phyloP scores from a whole-genome alignment of 2,113 vertebrate genomes.

The Gopherus evgoodei region DNA sequence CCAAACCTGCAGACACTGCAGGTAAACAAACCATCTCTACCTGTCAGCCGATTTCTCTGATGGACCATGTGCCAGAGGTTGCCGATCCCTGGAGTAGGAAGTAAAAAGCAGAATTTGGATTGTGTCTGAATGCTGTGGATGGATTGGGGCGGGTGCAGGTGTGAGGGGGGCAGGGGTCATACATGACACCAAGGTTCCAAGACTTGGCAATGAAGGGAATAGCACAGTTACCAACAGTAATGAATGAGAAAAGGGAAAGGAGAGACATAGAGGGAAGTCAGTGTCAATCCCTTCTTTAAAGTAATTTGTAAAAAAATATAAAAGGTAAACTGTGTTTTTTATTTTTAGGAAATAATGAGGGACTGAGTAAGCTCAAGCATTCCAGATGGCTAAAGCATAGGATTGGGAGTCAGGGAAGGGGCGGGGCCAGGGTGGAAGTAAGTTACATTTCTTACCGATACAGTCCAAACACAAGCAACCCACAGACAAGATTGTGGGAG shows the following conservation, averaged over 20 bases:
- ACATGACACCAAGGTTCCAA: not conserved
- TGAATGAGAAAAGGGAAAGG: not conserved
- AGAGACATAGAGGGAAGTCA: not conserved
- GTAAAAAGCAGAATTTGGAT: not conserved
- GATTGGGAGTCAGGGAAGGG: not conserved
- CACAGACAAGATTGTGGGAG: rapidly evolving
- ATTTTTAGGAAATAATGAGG: not conserved
- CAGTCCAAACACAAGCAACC: too few relatives aligned
- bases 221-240: not conserved
- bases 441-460: too few relatives aligned
- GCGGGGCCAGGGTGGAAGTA: too few relatives aligned
- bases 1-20: too few relatives aligned
- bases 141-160: not conserved
- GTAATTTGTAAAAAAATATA: not conserved
- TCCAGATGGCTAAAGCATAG: not conserved
- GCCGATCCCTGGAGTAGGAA: not conserved
- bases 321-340: not conserved
- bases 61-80: too few relatives aligned
- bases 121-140: not conserved
- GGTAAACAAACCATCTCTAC: too few relatives aligned
- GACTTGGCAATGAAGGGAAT: not conserved
- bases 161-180: not conserved
- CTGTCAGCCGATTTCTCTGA: too few relatives aligned
- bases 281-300: not conserved
- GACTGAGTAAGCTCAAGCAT: not conserved